These are phyloP conservation scores for Hydractinia echinata DNA, from an alignment of 30 jellyfish, hydroid and myxozoan genomes.

Conservation along the genomic window DNA sequence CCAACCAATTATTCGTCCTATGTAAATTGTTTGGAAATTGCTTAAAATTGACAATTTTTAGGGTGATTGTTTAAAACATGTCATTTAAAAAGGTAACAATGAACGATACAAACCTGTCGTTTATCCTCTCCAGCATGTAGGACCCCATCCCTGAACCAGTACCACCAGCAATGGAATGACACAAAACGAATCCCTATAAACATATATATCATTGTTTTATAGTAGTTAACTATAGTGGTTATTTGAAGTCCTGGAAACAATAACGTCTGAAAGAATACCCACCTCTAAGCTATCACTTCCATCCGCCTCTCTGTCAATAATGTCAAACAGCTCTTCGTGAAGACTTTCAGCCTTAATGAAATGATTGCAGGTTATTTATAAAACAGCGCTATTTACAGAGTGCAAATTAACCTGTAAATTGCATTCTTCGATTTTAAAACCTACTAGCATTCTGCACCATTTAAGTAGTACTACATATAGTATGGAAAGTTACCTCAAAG, in stretches of 20 bases:
- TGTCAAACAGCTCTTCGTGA: slow-evolving; percentile 94
- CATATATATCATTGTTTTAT: not conserved
- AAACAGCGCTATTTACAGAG: no score
- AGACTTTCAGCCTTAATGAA: slow-evolving; percentile 73
- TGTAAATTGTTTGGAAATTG: no score
- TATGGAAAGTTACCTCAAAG: no score
- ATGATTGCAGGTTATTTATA: no score
- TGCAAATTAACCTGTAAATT: no score
- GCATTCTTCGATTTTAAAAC: no score
- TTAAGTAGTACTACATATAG: no score
- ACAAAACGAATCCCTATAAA: slow-evolving; percentile 85
- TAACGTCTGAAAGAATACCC: not conserved
- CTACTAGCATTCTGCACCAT: no score
- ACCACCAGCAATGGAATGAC: slow-evolving; percentile 99
- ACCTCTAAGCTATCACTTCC: slow-evolving; percentile 99
- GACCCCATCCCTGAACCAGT: slow-evolving; percentile 99
- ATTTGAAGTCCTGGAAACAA: not conserved
- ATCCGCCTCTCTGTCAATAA: slow-evolving; percentile 98
- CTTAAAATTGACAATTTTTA: no score
- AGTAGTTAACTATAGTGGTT: not conserved
- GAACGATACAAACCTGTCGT: slow-evolving; percentile 62
- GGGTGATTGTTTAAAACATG: no score
- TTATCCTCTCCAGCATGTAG: slow-evolving; percentile 81
- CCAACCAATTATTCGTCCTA: no score
- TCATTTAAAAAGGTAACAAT: not conserved